These are phyloP conservation scores for Podarcis raffonei DNA, from an alignment of 2,113 vertebrate genomes.

Conservation along the genomic window DNA sequence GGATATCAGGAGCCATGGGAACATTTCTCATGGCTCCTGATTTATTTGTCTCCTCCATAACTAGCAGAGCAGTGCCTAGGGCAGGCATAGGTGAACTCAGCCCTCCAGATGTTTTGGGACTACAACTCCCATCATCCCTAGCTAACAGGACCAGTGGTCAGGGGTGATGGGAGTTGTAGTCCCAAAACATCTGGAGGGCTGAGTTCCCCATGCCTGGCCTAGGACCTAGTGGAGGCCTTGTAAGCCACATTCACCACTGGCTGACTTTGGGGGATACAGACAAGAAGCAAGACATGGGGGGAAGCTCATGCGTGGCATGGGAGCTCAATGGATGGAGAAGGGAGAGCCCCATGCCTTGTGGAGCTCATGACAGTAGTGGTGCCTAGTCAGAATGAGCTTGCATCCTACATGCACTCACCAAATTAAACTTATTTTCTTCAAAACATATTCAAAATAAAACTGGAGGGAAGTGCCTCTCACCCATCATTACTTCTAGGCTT, in stretches of 20 bases:
- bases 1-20: neutral
- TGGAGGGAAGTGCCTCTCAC: neutral
- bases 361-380: neutral
- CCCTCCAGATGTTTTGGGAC: too few relatives aligned
- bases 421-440: neutral
- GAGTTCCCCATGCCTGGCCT: too few relatives aligned
- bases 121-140: too few relatives aligned
- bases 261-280: neutral
- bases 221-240: neutral
- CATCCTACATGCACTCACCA: neutral
- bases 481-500: neutral
- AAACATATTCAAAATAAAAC: neutral
- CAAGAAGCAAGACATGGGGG: too few relatives aligned
- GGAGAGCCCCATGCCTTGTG: neutral
- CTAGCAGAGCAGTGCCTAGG: neutral
- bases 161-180: too few relatives aligned
- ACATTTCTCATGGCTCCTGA: neutral
- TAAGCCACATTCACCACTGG: neutral
- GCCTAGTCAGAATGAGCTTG: neutral
- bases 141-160: too few relatives aligned
- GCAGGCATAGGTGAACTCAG: too few relatives aligned
- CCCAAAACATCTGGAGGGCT: too few relatives aligned
- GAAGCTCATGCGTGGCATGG: neutral
- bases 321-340: neutral
- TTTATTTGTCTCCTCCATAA: neutral